Evolutionary conservation across 2,888 invertebrate genomes (phyloP).

Genomic region (Galerucella nymphaeae): DNA sequence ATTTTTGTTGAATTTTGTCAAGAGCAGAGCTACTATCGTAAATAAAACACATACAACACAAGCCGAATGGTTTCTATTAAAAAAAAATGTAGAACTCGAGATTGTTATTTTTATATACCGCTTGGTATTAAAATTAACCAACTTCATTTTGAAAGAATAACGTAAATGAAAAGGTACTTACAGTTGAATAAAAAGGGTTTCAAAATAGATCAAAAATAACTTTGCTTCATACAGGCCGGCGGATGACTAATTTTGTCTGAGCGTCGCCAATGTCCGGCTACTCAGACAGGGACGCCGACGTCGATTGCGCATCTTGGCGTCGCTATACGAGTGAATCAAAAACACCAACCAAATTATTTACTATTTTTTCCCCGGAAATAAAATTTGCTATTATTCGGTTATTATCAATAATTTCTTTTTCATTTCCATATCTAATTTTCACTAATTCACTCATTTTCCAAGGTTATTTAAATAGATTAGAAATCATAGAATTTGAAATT

Average conservation of each 20-base stretch:
- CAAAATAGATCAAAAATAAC: slow-evolving; percentile 40
- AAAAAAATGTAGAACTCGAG: too few relatives aligned
- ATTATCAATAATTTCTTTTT: too few relatives aligned
- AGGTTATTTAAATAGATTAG: too few relatives aligned
- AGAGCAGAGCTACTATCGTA: not conserved
- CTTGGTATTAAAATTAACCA: not conserved
- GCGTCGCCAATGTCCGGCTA: slow-evolving; percentile 57
- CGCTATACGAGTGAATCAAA: slow-evolving; percentile 31
- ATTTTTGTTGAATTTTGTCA: slow-evolving; percentile 23
- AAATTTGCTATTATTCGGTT: too few relatives aligned
- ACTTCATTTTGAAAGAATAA: not conserved
- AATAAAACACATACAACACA: not conserved
- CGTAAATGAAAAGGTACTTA: slow-evolving; percentile 27
- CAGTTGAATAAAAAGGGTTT: slow-evolving; percentile 33
- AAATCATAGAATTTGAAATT: too few relatives aligned
- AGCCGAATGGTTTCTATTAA: not conserved
- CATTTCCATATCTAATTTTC: too few relatives aligned
- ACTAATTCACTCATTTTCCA: too few relatives aligned
- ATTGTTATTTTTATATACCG: too few relatives aligned
- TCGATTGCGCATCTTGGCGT: slow-evolving; percentile 41
- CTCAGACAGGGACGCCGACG: slow-evolving; percentile 48
- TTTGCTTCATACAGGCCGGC: slow-evolving; percentile 57
- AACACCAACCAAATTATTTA: not conserved
- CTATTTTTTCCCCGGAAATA: not conserved
- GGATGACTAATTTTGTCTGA: slow-evolving; percentile 59